phyloP scores from a whole-genome alignment of 2,113 vertebrate genomes.

The Xiphophorus couchianus region DNA sequence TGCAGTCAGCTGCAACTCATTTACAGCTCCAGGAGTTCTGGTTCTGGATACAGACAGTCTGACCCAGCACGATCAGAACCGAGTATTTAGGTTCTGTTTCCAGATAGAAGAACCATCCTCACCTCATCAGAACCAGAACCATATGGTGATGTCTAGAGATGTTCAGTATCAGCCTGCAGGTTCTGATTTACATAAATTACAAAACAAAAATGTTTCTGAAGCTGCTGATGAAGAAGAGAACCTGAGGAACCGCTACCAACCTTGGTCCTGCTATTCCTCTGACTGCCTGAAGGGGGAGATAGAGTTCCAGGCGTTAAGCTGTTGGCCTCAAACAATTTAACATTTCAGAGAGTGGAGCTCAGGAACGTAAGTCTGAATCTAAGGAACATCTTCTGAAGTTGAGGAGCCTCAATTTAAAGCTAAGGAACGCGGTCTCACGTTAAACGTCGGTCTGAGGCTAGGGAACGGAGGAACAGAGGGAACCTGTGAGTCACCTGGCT shows the following conservation, averaged over 20 bases:
- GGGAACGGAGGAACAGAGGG: too few relatives aligned
- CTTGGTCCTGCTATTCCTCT: too few relatives aligned
- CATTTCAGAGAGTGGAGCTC: not conserved
- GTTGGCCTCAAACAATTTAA: too few relatives aligned
- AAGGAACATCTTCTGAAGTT: not conserved
- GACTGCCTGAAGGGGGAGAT: too few relatives aligned
- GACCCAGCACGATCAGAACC: not conserved
- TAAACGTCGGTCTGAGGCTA: too few relatives aligned
- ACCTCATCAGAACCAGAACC: not conserved
- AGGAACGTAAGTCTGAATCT: not conserved
- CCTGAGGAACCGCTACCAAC: too few relatives aligned
- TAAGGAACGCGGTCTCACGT: too few relatives aligned
- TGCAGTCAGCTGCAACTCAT: constrained; percentile 48
- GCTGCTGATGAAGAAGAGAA: too few relatives aligned
- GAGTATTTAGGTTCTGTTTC: not conserved
- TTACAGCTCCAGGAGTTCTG: constrained; percentile 7
- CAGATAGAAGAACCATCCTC: not conserved
- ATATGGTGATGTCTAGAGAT: not conserved
- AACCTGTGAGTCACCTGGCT: too few relatives aligned
- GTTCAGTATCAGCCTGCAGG: not conserved
- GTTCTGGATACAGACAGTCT: not conserved
- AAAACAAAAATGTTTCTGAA: too few relatives aligned
- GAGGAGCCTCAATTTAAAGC: not conserved
- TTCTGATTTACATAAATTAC: too few relatives aligned
- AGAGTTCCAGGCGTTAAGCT: too few relatives aligned